Evolutionary conservation across 2,113 vertebrate species (phyloP).

Genomic region (Indicator maculatus): DNA sequence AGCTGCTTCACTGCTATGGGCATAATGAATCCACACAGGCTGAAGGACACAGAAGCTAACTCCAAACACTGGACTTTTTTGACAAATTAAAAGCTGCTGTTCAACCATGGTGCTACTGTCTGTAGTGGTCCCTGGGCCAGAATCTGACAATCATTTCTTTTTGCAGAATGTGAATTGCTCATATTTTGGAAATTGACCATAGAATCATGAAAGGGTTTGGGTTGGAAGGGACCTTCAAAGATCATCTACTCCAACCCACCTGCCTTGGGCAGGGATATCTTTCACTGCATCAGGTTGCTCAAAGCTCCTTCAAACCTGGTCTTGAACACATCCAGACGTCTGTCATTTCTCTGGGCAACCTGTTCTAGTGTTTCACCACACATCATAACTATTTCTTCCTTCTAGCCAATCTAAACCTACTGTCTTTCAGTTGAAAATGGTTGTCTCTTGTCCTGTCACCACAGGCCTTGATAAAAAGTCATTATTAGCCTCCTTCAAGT

Average conservation of each 20-base stretch:
- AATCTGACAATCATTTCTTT: background rate
- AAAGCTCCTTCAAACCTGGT: background rate
- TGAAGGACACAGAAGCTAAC: background rate
- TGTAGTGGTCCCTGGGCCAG: background rate
- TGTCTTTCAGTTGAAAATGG: background rate
- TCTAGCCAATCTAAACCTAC: background rate
- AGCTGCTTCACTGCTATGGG: background rate
- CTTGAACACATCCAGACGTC: background rate
- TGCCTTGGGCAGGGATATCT: background rate
- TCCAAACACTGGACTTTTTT: background rate
- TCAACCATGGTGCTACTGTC: background rate
- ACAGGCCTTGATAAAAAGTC: background rate
- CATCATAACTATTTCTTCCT: background rate
- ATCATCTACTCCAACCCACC: background rate
- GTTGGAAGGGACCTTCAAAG: background rate
- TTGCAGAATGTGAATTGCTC: background rate
- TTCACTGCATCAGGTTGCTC: background rate
- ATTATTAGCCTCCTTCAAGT: background rate
- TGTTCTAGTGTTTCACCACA: background rate
- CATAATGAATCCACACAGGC: fast-evolving
- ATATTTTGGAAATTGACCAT: background rate
- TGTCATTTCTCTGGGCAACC: background rate
- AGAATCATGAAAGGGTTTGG: background rate
- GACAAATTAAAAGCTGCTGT: background rate
- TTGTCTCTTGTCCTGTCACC: background rate